Evolutionary conservation across 1,140 invertebrate genomes (phyloP).

Genomic region (Tribolium castaneum): DNA sequence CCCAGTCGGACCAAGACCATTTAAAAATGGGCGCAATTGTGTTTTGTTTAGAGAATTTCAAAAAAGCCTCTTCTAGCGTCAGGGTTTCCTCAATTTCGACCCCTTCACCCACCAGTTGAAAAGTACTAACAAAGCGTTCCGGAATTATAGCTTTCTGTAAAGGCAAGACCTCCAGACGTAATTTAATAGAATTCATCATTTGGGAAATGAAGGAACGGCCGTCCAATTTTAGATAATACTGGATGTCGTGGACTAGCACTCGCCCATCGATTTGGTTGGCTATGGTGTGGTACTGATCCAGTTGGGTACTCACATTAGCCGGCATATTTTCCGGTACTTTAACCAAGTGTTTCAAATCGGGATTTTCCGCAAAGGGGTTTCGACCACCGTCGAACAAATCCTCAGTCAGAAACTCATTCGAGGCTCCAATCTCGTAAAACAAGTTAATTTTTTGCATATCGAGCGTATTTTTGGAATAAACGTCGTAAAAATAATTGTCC

Average conservation of each 20-base stretch:
- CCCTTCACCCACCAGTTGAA: slow-evolving; percentile 43
- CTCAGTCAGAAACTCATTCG: slow-evolving; percentile 32
- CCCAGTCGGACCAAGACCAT: slow-evolving; percentile 68
- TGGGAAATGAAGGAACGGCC: slow-evolving; percentile 63
- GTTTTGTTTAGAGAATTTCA: slow-evolving; percentile 51
- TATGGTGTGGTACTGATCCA: slow-evolving; percentile 65
- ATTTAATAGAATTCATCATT: slow-evolving; percentile 65
- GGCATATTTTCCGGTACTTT: slow-evolving; percentile 64
- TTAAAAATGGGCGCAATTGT: slow-evolving; percentile 57
- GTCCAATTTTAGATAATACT: slow-evolving; percentile 69
- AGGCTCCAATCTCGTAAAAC: not conserved
- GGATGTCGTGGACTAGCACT: slow-evolving; percentile 66
- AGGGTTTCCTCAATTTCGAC: slow-evolving; percentile 45
- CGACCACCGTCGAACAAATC: slow-evolving; percentile 44
- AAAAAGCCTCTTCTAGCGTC: slow-evolving; percentile 58
- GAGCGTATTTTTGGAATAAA: slow-evolving; percentile 57
- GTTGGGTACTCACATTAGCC: slow-evolving; percentile 61
- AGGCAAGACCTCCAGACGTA: slow-evolving; percentile 63
- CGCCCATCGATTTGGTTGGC: slow-evolving; percentile 65
- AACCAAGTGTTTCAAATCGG: slow-evolving; percentile 51
- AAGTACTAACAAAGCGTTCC: slow-evolving; percentile 60
- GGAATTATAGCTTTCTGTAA: slow-evolving; percentile 65
- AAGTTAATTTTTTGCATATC: slow-evolving; percentile 47
- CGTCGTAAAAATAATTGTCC: slow-evolving; percentile 64
- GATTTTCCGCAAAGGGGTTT: slow-evolving; percentile 39